These are phyloP conservation scores for Alcedo quadribrachys DNA, from an alignment of 2,797 vertebrate species.

Conservation along the genomic window DNA sequence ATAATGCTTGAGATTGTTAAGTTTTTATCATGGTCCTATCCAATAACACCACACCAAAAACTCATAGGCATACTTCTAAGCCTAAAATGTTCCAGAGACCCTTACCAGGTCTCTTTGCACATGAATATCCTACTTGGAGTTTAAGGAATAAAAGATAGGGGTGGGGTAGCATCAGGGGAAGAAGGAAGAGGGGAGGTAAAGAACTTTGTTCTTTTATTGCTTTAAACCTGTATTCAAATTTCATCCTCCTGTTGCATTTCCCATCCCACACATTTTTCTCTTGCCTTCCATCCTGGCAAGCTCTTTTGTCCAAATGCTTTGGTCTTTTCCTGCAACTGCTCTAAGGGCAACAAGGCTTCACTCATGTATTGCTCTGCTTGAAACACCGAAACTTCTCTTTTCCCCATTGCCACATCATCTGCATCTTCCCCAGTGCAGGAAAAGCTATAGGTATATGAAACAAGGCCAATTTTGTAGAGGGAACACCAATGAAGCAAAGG, in stretches of 20 bases:
- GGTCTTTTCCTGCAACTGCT: neutral
- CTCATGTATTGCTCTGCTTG: neutral
- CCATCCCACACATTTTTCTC: neutral
- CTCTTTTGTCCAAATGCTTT: neutral
- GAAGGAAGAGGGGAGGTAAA: rapidly evolving
- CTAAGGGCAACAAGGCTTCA: neutral
- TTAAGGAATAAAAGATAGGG: neutral
- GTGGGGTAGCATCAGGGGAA: neutral
- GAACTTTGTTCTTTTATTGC: neutral
- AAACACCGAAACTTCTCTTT: neutral
- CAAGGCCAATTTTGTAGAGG: neutral
- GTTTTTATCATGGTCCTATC: neutral
- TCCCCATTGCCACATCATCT: neutral
- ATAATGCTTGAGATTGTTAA: neutral
- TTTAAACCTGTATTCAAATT: neutral
- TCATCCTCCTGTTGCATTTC: neutral
- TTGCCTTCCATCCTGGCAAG: neutral
- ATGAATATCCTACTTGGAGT: neutral
- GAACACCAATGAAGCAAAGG: neutral
- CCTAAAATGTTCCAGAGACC: neutral
- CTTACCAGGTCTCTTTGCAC: neutral
- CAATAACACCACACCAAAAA: neutral
- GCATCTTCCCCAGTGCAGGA: neutral
- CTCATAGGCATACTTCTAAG: neutral
- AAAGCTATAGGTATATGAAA: neutral